Conservation (phyloP, 2,797 vertebrate genomes). For the Onychomys leucogaster region DNA sequence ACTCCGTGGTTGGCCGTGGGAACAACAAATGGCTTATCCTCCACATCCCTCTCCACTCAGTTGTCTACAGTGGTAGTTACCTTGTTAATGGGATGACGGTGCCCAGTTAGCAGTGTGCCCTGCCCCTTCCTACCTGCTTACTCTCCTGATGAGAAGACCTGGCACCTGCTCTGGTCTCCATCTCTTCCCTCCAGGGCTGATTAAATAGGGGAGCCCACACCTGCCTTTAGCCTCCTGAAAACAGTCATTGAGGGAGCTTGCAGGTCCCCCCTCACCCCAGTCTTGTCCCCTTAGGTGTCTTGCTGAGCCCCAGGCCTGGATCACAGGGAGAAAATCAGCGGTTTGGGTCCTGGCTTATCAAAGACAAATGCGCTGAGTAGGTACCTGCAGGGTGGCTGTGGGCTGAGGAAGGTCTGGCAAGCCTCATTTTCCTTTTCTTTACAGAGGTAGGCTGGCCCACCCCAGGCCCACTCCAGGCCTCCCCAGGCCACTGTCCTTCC, state of each 20-base stretch:
- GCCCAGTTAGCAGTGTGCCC: not conserved
- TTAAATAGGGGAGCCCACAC: not conserved
- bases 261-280: no score
- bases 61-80: not conserved
- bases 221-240: not conserved
- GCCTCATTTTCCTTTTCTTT: not conserved
- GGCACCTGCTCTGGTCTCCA: not conserved
- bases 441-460: not conserved
- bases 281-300: not conserved
- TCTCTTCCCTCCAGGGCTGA: not conserved
- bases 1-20: rapidly evolving
- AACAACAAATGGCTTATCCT: slow-evolving; percentile 4
- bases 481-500: not conserved
- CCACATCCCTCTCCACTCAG: not conserved
- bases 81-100: slow-evolving; percentile 7
- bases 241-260: not conserved
- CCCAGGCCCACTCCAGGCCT: no score
- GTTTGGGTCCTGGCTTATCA: not conserved
- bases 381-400: not conserved
- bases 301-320: not conserved
- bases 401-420: not conserved
- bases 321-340: not conserved
- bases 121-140: slow-evolving; percentile 6
- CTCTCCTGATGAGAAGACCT: not conserved
- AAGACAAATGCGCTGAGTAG: not conserved